Evolutionary conservation across 2,797 vertebrate species (phyloP).

Genomic region (Anguilla marmorata): DNA sequence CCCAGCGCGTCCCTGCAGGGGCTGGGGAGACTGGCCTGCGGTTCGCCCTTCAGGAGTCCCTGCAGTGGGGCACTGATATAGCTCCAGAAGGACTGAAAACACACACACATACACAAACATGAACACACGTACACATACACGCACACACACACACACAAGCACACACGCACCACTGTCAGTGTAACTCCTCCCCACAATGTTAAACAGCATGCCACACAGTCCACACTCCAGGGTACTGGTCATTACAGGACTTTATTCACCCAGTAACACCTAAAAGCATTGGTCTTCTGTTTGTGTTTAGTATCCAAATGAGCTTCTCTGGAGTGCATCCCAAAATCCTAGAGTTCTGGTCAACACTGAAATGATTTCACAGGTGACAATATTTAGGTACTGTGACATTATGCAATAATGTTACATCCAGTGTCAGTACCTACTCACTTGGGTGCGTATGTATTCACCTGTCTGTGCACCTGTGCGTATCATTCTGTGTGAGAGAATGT

Average conservation of each 20-base stretch:
- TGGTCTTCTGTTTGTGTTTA: background rate
- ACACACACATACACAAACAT: background rate
- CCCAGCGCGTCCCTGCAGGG: constrained; percentile 85
- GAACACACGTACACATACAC: background rate
- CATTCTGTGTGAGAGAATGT: background rate
- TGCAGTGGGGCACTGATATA: constrained; percentile 79
- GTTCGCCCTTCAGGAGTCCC: constrained; percentile 67
- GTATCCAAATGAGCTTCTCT: background rate
- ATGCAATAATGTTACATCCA: background rate
- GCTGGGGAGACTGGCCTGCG: constrained; percentile 55
- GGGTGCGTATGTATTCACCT: background rate
- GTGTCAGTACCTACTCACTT: background rate
- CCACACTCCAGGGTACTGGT: background rate
- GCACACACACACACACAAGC: background rate
- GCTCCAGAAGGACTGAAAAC: constrained; percentile 86
- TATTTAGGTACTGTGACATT: background rate
- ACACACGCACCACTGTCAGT: background rate
- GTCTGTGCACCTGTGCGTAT: background rate
- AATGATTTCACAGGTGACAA: background rate
- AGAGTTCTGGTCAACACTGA: background rate
- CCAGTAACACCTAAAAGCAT: background rate
- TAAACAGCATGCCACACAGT: background rate
- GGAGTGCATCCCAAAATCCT: background rate
- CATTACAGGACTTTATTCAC: background rate
- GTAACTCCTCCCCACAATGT: background rate